Conservation (phyloP, 2,797 vertebrate species). For the Oryzias sinensis region DNA sequence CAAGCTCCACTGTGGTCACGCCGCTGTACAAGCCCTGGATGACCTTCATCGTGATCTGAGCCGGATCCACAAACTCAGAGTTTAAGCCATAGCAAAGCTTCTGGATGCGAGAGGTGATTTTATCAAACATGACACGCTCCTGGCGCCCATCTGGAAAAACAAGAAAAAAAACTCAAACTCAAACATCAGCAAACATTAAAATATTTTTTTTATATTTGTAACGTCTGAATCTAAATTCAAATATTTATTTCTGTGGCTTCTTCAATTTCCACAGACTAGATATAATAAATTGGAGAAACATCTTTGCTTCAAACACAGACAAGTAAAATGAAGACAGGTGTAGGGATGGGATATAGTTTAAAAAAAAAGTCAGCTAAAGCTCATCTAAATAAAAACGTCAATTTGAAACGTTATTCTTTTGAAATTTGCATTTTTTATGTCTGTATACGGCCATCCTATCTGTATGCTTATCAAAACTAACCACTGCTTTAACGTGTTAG, state of each 20-base stretch:
- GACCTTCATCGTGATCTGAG: conserved; percentile 99
- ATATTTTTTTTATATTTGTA: not conserved
- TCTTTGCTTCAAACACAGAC: no score
- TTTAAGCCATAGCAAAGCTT: conserved; percentile 98
- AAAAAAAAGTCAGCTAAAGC: no score
- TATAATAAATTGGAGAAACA: no score
- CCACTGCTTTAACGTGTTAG: no score
- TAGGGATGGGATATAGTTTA: no score
- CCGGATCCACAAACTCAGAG: conserved; percentile 94
- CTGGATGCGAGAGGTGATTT: conserved; percentile 97
- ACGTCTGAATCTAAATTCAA: not conserved
- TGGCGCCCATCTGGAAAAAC: conserved; percentile 87
- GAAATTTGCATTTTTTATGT: no score
- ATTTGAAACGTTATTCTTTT: no score
- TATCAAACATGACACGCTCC: conserved; percentile 98
- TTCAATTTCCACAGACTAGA: no score
- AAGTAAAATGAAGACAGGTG: no score
- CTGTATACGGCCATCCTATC: no score
- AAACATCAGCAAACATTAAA: not conserved
- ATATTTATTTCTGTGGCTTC: not conserved
- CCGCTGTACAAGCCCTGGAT: conserved; percentile 97
- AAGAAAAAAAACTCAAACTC: not conserved
- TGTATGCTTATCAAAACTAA: no score
- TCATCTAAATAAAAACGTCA: no score
- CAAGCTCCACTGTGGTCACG: conserved; percentile 94